Evolutionary conservation across 2,113 vertebrate genomes (phyloP).

Genomic region (Oryctolagus cuniculus): mOryCun1.1 NC_091437.1:13748501-13749000

Average conservation of each 20-base stretch:
- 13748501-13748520: neutral
- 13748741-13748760: neutral
- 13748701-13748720: neutral
- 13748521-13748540: neutral
- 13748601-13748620: neutral
- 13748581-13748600: neutral
- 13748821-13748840: neutral
- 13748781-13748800: neutral
- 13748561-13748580: neutral
- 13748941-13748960: too few species aligned
- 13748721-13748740: neutral
- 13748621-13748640: neutral
- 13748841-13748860: neutral
- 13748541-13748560: neutral
- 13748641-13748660: neutral
- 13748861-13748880: too few species aligned
- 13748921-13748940: too few species aligned
- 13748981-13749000: too few species aligned
- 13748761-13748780: neutral
- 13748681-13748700: neutral
- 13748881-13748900: too few species aligned
- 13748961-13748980: too few species aligned
- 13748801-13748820: neutral
- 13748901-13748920: too few species aligned
- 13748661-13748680: neutral